These are phyloP conservation scores for Apodemus speciosus DNA, from an alignment of 2,113 vertebrate genomes.

Conservation along the genomic window DNA sequence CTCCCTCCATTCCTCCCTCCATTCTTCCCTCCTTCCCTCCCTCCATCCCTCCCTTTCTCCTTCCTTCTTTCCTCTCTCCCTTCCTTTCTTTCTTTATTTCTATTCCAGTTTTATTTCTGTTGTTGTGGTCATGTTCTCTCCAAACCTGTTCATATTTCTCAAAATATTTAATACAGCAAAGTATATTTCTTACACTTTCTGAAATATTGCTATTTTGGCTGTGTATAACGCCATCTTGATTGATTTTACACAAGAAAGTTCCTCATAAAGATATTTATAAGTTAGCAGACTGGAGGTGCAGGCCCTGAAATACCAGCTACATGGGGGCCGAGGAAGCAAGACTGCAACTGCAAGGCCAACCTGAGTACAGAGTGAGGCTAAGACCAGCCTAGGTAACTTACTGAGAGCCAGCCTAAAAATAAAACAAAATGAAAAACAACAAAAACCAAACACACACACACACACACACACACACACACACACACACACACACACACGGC, in stretches of 20 bases:
- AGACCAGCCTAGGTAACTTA: neutral
- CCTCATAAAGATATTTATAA: neutral
- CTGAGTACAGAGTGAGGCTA: neutral
- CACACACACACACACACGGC: too few species aligned
- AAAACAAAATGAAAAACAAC: neutral
- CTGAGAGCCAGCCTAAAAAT: neutral
- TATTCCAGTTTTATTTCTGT: neutral
- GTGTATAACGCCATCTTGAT: neutral
- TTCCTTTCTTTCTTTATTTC: neutral
- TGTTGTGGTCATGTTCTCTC: neutral
- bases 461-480: too few species aligned
- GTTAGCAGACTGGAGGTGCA: neutral
- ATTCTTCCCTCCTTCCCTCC: too few species aligned
- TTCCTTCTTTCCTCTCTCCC: neutral
- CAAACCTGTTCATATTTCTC: neutral
- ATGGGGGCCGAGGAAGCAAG: neutral
- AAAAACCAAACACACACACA: too few species aligned
- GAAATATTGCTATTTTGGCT: neutral
- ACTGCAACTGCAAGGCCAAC: neutral
- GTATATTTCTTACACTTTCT: neutral
- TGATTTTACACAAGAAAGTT: neutral
- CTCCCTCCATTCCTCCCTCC: neutral
- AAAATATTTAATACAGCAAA: neutral
- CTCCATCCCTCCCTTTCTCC: neutral
- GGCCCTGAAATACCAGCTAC: neutral